Percentiles rank a stretch among this genome's conserved stretches.
Conservation (phyloP, 2,888 invertebrate species). For the Lepeophtheirus nordmannii region DNA sequence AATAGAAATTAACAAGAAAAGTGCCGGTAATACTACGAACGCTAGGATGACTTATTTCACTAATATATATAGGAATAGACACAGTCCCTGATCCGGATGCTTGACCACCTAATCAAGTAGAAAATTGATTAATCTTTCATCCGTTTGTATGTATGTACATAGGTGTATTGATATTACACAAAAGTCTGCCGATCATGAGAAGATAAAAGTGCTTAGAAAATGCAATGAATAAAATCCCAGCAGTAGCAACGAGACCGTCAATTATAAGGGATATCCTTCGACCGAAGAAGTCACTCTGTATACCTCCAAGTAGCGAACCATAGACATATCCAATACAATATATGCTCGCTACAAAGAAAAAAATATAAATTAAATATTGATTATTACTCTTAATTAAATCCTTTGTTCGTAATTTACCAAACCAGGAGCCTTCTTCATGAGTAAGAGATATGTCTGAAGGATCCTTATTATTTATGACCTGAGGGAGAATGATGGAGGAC, state of each 20-base stretch:
- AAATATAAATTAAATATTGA: too few species aligned
- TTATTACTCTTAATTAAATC: too few species aligned
- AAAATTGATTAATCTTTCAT: too few species aligned
- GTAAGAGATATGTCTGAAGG: not conserved
- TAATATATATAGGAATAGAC: not conserved
- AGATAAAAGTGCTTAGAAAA: not conserved
- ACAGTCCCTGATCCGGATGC: not conserved
- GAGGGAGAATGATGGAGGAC: too few species aligned
- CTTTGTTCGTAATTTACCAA: not conserved
- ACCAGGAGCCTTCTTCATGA: constrained; percentile 7
- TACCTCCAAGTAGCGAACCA: not conserved
- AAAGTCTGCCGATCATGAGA: not conserved
- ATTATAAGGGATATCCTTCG: not conserved
- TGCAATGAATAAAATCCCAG: not conserved
- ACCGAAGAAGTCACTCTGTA: not conserved
- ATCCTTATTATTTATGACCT: too few species aligned
- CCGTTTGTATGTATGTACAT: too few species aligned
- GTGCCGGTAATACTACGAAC: not conserved
- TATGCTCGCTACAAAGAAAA: too few species aligned
- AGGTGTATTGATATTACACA: not conserved
- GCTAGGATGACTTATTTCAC: constrained; percentile 1
- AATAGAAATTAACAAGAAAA: not conserved
- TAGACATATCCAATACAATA: not conserved
- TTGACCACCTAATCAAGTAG: not conserved
- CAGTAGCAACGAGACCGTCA: not conserved